Evolutionary conservation across 2,113 vertebrate genomes (phyloP).

Genomic region (Phyllostomus discolor): DNA sequence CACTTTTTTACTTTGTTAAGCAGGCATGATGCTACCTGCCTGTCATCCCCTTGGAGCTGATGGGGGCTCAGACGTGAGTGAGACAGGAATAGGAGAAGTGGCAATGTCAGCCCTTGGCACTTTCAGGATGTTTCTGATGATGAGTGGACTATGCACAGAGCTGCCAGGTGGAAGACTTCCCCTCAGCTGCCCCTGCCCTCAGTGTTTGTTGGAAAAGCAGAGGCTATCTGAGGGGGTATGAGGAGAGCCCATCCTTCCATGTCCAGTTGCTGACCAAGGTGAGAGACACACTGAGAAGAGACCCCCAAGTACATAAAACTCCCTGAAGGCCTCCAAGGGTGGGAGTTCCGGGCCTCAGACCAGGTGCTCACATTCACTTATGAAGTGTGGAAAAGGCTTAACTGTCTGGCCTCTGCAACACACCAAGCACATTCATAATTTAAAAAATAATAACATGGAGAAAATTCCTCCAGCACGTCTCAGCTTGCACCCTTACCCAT

Average conservation of each 20-base stretch:
- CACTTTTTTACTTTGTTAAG: not conserved
- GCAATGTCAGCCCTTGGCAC: not conserved
- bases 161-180: not conserved
- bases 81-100: not conserved
- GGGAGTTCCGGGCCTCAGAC: not conserved
- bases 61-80: not conserved
- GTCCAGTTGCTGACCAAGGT: not conserved
- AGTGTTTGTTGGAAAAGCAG: not conserved
- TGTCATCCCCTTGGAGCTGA: not conserved
- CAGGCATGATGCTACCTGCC: not conserved
- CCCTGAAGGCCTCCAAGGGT: not conserved
- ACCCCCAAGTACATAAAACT: not conserved
- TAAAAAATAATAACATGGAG: not conserved
- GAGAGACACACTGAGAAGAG: not conserved
- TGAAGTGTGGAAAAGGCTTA: not conserved
- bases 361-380: not conserved
- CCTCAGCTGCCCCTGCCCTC: not conserved
- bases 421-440: not conserved
- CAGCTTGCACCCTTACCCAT: not conserved
- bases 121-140: not conserved
- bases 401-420: conserved; percentile 7
- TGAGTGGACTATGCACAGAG: not conserved
- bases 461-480: conserved; percentile 33
- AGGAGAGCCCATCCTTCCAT: not conserved
- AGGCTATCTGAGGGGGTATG: not conserved